Percentiles rank a stretch among this genome's conserved stretches.
Evolutionary conservation across 2,113 vertebrate genomes (phyloP).

Genomic region (Rynchops niger): DNA sequence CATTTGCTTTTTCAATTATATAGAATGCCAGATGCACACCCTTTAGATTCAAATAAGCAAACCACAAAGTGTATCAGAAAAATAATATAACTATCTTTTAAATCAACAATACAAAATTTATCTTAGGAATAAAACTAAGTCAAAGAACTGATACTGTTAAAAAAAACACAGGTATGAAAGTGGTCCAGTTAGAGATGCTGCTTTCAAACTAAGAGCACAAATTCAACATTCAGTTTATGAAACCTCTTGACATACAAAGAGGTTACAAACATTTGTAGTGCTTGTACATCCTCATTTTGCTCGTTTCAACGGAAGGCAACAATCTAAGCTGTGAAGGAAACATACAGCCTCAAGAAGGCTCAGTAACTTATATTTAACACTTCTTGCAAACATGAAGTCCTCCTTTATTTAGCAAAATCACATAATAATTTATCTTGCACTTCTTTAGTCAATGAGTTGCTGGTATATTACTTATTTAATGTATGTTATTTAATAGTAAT

Average conservation of each 20-base stretch:
- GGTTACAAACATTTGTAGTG: not conserved
- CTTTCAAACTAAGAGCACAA: not conserved
- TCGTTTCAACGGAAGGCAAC: not conserved
- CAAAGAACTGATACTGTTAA: not conserved
- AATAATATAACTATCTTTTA: not conserved
- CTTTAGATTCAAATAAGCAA: not conserved
- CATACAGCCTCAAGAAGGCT: not conserved
- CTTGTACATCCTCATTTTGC: not conserved
- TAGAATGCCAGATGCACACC: not conserved
- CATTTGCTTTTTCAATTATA: not conserved
- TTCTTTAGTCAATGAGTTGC: not conserved
- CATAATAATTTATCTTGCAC: not conserved
- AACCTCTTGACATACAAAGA: not conserved
- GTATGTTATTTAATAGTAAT: not conserved
- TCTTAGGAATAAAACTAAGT: not conserved
- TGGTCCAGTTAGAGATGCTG: not conserved
- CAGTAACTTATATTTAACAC: not conserved
- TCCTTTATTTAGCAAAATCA: not conserved
- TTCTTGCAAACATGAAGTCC: not conserved
- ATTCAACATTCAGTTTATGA: not conserved
- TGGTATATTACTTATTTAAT: not conserved
- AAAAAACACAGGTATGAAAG: not conserved
- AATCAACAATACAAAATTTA: not conserved
- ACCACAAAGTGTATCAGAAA: not conserved
- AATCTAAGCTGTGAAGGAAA: not conserved